Base-by-base conservation (phyloP, 2,888 invertebrate genomes). In the Luperina nickerlii region DNA sequence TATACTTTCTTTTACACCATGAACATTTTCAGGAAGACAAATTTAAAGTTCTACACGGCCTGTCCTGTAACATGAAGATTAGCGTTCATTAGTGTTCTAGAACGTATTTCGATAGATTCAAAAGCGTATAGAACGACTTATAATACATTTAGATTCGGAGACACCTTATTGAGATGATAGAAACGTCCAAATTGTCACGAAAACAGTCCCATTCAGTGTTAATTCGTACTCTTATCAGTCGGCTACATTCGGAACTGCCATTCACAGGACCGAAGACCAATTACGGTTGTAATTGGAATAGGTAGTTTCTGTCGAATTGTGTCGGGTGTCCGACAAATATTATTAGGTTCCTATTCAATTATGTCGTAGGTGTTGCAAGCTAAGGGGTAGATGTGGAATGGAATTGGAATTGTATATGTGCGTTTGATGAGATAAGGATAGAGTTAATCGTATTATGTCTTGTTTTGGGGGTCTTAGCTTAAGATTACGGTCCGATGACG, bases 231-330 rank as follows among this genome's bases (percentile, higher is more conserved):
- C 66, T 78, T 86, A 88, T 88, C 88, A 82, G 74, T 54, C 72
- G 24, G 69, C 77, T 60, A 88, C 85, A 89, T 84, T 88, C 76
- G 81, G 80, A 38, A 67, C 69, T 74, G 68, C 79, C 45, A 84
- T 84, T 87, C 81, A 81, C 68, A 77, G 66, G 65, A 65, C 66
- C 80, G 78, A 83, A 88, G 81, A 81, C 86, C 88, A 86, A 88
- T 88, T 88, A 88, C 80, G 78, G 60, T 54, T 57, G 78, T 88
- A 86, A 87, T 86, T 88, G 89, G 79, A 89, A 84, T 78, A 76
- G 77, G 76, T 78, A 67, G 83, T 73, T 79, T 80, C 81, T 78
- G 72, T 75, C 75, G 79, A 83, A 82, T 79, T 54, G 42, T 51
- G 82, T 82, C 72, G 79, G 72, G 66, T 60, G 68, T 68, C 65